Evolutionary conservation across 2,888 invertebrate genomes (phyloP).

Genomic region (Nomada goodeniana): DNA sequence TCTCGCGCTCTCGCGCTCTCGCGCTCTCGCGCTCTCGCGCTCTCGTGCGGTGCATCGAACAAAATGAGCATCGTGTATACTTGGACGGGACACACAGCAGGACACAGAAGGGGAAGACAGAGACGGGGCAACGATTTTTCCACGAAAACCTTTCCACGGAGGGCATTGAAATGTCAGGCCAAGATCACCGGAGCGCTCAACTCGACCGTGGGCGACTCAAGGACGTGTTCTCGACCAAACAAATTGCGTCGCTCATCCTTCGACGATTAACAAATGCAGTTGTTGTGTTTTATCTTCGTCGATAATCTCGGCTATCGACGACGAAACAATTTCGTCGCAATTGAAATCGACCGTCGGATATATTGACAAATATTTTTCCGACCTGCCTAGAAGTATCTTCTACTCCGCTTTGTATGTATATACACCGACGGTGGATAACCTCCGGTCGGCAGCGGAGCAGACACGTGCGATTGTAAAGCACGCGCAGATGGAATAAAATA

Average conservation of each 20-base stretch:
- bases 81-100: background rate
- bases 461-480: background rate
- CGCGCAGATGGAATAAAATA: background rate
- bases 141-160: constrained; percentile 42
- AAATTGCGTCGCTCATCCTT: constrained; percentile 50
- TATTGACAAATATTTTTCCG: background rate
- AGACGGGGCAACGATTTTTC: constrained; percentile 37
- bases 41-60: background rate
- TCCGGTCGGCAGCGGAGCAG: too few species aligned
- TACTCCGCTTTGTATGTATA: too few species aligned
- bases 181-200: constrained; percentile 68
- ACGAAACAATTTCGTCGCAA: constrained; percentile 8
- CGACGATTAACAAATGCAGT: constrained; percentile 20
- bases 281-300: constrained; percentile 14
- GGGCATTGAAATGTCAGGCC: constrained; percentile 67
- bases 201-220: constrained; percentile 64
- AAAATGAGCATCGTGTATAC: background rate
- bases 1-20: background rate
- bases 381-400: background rate
- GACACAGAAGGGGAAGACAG: background rate
- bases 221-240: constrained; percentile 63
- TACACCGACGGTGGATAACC: too few species aligned
- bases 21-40: background rate
- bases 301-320: constrained; percentile 20
- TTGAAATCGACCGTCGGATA: background rate